phyloP scores from a whole-genome alignment of 2,113 vertebrate species.

The Eublepharis macularius region DNA sequence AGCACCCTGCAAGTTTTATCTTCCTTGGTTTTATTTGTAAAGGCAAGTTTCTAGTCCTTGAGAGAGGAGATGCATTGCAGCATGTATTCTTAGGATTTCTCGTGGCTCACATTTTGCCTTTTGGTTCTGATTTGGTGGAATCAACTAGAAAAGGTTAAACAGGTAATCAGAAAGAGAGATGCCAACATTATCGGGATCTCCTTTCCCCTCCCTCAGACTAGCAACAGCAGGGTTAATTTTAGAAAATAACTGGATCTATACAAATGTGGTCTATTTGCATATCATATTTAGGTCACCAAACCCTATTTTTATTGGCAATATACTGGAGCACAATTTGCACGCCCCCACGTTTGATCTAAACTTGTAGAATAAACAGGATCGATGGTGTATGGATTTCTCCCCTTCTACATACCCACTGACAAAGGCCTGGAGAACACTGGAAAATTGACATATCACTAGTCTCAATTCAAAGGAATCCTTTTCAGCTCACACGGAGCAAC shows the following conservation, averaged over 20 bases:
- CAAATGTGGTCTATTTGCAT: neutral
- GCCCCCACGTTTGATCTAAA: neutral
- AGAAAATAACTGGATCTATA: neutral
- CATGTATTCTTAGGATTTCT: too few relatives aligned
- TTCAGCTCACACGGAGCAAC: slow-evolving; percentile 38
- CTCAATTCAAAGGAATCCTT: slow-evolving; percentile 47
- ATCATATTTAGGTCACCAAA: neutral
- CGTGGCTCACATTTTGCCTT: too few relatives aligned
- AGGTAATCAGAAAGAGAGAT: too few relatives aligned
- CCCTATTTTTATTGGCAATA: neutral
- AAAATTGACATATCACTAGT: slow-evolving; percentile 43
- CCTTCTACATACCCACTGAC: neutral
- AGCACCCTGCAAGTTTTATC: too few relatives aligned
- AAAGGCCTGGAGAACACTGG: neutral
- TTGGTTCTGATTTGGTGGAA: too few relatives aligned
- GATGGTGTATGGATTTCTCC: accelerated
- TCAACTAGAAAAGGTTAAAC: too few relatives aligned
- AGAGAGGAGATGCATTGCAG: too few relatives aligned
- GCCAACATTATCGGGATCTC: too few relatives aligned
- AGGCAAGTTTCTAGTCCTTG: too few relatives aligned
- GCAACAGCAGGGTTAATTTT: too few relatives aligned
- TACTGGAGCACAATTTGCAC: neutral
- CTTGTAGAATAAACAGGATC: neutral
- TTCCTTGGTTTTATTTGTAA: too few relatives aligned
- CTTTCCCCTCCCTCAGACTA: too few relatives aligned